Conservation (phyloP, 2,797 vertebrate genomes). For the Poecilia gillii region DNA sequence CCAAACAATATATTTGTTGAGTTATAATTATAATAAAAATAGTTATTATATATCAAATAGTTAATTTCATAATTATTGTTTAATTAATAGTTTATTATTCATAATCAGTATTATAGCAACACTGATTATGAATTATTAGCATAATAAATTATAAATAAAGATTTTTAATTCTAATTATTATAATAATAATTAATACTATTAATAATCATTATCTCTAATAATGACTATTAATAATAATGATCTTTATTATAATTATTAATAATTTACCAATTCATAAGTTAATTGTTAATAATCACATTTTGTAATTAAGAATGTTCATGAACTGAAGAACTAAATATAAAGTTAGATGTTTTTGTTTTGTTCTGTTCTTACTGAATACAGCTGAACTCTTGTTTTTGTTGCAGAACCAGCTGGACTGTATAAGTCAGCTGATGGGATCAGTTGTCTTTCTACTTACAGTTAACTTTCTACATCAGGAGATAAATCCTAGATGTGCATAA, state of each 20-base stretch:
- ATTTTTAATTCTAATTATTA: too few relatives aligned
- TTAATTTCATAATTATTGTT: too few relatives aligned
- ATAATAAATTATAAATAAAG: too few relatives aligned
- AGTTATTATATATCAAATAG: too few relatives aligned
- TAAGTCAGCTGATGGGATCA: background rate
- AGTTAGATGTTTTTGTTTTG: background rate
- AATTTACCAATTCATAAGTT: too few relatives aligned
- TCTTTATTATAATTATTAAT: too few relatives aligned
- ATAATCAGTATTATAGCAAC: too few relatives aligned
- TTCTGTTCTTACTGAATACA: background rate
- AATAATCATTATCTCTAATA: too few relatives aligned
- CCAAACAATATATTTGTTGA: background rate
- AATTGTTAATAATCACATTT: background rate
- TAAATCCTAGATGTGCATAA: slow-evolving; percentile 21
- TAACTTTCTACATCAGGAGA: background rate
- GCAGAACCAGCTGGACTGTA: background rate
- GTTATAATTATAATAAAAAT: background rate
- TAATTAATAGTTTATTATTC: too few relatives aligned
- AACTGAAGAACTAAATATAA: background rate
- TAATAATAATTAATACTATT: too few relatives aligned
- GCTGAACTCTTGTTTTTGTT: background rate
- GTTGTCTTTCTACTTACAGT: background rate
- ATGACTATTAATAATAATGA: too few relatives aligned
- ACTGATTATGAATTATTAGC: too few relatives aligned
- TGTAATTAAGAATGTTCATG: background rate